Evolutionary conservation across 2,113 vertebrate genomes (phyloP).

Genomic region (Nycticryphes semicollaris): DNA sequence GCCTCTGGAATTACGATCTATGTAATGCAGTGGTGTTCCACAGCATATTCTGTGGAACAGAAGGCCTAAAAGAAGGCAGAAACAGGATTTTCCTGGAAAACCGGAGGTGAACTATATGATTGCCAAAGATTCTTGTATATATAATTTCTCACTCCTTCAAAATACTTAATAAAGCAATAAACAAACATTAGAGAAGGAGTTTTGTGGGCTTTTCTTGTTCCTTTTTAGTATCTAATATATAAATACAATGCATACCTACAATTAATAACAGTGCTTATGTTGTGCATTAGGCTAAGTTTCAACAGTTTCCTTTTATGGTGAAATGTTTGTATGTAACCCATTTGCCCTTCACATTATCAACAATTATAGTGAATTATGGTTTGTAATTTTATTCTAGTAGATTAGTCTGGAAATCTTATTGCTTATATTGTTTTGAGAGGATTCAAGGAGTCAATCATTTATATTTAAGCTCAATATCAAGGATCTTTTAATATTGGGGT

Average conservation of each 20-base stretch:
- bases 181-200: neutral
- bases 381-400: conserved; percentile 47
- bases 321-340: neutral
- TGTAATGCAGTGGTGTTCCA: neutral
- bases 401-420: conserved; percentile 1
- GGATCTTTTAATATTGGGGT: neutral
- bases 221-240: neutral
- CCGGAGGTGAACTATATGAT: neutral
- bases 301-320: neutral
- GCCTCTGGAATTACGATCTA: neutral
- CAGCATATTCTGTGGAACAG: neutral
- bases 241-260: neutral
- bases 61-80: neutral
- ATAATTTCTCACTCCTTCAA: neutral
- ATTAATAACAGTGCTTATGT: neutral
- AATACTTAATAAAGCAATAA: neutral
- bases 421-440: conserved; percentile 26
- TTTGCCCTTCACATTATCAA: neutral
- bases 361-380: neutral
- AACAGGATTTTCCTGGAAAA: neutral
- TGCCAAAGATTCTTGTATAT: neutral
- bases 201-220: neutral
- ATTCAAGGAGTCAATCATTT: conserved; percentile 61
- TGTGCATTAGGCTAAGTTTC: neutral
- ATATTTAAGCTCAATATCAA: conserved; percentile 59